Conservation (phyloP, 2,888 invertebrate species). For the Brenthis ino region DNA sequence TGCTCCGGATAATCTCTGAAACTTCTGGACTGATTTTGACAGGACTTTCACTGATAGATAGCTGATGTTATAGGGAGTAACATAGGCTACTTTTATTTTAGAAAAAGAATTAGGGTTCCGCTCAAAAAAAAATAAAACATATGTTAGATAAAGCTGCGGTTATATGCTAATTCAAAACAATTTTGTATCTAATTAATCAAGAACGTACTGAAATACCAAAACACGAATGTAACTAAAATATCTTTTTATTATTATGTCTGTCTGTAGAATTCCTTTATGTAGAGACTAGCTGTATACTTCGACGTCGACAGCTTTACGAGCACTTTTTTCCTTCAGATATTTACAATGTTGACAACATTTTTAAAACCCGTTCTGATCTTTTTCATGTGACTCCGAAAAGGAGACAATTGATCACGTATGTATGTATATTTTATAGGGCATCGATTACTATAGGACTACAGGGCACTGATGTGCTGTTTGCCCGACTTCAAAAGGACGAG, state of each 20-base stretch:
- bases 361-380: conserved; percentile 6
- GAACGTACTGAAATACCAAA: no score
- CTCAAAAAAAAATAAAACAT: no score
- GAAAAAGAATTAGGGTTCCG: no score
- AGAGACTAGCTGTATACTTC: background rate
- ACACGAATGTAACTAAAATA: background rate
- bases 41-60: no score
- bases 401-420: conserved; percentile 18
- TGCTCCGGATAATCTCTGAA: no score
- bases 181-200: no score
- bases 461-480: conserved; percentile 15
- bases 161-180: no score
- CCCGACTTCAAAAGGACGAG: conserved; percentile 11
- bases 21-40: no score
- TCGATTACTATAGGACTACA: conserved; percentile 11
- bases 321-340: conserved; percentile 11
- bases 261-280: conserved; percentile 1
- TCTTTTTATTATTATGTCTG: background rate
- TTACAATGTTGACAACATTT: conserved; percentile 17
- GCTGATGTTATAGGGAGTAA: no score
- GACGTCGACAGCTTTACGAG: conserved; percentile 12
- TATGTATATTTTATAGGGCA: conserved; percentile 17
- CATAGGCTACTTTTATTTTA: no score
- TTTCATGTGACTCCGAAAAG: conserved; percentile 1
- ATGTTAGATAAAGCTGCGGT: no score